Percentiles rank a stretch among this genome's conserved stretches.
Conservation (phyloP, 1,140 invertebrate genomes). For the Drosophila setifemur region DNA sequence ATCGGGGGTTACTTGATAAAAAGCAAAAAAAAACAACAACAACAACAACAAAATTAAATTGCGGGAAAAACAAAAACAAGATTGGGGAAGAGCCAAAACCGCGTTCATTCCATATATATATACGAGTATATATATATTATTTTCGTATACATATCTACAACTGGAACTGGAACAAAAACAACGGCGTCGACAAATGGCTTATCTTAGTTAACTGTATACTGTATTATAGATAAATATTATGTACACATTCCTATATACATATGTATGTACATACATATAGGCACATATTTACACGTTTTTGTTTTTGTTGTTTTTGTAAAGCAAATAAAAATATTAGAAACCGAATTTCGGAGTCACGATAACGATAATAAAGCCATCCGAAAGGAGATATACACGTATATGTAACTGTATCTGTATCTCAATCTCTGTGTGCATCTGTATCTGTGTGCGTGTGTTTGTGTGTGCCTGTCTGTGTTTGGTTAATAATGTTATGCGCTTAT, state of each 20-base stretch:
- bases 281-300: slow-evolving; percentile 14
- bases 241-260: slow-evolving; percentile 50
- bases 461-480: slow-evolving; percentile 24
- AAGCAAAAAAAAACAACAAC: neutral
- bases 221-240: slow-evolving; percentile 51
- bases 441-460: neutral
- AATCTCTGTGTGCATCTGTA: neutral
- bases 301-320: slow-evolving; percentile 18
- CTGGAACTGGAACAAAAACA: slow-evolving; percentile 9
- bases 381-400: slow-evolving; percentile 14
- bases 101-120: neutral
- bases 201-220: slow-evolving; percentile 57
- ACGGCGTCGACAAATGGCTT: slow-evolving; percentile 29
- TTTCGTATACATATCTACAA: no score
- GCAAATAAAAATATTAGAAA: slow-evolving; percentile 37
- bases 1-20: slow-evolving; percentile 41
- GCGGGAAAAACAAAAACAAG: neutral
- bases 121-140: no score
- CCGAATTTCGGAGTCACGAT: slow-evolving; percentile 22
- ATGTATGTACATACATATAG: slow-evolving; percentile 11
- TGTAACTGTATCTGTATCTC: neutral
- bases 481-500: slow-evolving; percentile 55
- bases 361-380: slow-evolving; percentile 31
- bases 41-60: no score
- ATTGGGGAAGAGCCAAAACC: neutral